Base-by-base conservation (phyloP, 2,797 vertebrate genomes). In the Neostethus bicornis region DNA sequence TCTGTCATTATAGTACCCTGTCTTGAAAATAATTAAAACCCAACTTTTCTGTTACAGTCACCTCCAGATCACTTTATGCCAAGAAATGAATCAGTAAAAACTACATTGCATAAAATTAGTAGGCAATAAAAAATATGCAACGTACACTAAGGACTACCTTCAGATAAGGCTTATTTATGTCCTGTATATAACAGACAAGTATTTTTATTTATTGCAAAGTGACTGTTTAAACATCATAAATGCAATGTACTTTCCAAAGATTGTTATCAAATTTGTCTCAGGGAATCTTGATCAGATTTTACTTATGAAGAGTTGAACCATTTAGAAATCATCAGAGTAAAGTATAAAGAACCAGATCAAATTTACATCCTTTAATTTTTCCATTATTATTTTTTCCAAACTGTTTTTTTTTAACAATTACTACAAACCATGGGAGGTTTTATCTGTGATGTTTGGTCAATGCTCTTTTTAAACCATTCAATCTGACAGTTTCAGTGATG, bases 1-100 rank as follows among this genome's bases (percentile, higher is more conserved):
- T 56, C 17, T 34, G 16, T 62, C 23, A 10, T 12, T 49, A 10
- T 55, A 61, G 45, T 29, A 8, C 47, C 35, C 35, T 28, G 51
- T 31, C 9, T 51, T 49, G 3, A 38, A 31, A 61, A n/a, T n/a
- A 80, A 80, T 73, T 70, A 75, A 68, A 60, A 13, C 7, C 23
- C 12, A 31, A 21, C 28, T 32, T 21, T 54, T 32, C 32, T 34
- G 14, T 34, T 34, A 32, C 14, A 34, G 32, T 34, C 17, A 61
- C 56, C 24, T 60, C 25, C 16, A 20, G 3, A 24, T 51, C 7
- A 68, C 60, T 66, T 53, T 24, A 70, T 51, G 49, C 23, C 51
- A 21, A 63, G 14, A 25, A 9, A 17, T 50, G 38, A 38, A 19
- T 25, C 6, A 26, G 16, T 32, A 32, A 51, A 58, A 34, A 2